phyloP scores from a whole-genome alignment of 2,797 vertebrate species.

The Acrocephalus scirpaceus region DNA sequence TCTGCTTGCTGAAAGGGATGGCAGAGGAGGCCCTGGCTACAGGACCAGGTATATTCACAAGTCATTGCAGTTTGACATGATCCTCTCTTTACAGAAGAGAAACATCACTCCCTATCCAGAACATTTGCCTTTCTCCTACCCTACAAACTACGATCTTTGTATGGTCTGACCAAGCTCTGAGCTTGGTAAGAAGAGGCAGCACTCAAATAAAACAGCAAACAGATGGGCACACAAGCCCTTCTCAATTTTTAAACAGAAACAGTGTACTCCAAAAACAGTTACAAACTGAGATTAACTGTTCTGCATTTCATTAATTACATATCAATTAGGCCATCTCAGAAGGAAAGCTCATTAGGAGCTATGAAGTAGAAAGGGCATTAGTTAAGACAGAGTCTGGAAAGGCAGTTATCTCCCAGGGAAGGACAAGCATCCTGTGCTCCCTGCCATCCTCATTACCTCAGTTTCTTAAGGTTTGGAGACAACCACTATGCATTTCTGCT shows the following conservation, averaged over 20 bases:
- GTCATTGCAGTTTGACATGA: neutral
- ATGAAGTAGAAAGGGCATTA: neutral
- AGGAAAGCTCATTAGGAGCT: neutral
- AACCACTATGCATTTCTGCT: neutral
- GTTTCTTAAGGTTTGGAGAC: neutral
- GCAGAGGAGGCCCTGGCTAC: neutral
- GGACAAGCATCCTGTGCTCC: neutral
- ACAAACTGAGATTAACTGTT: neutral
- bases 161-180: neutral
- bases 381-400: neutral
- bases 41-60: neutral
- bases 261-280: neutral
- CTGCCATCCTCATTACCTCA: neutral
- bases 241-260: neutral
- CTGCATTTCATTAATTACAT: neutral
- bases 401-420: neutral
- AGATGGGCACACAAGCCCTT: neutral
- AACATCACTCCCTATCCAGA: rapidly evolving
- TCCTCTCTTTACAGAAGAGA: neutral
- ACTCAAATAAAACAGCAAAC: neutral
- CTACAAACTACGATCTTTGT: neutral
- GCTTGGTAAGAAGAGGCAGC: neutral
- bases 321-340: neutral
- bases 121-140: neutral
- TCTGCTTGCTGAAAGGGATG: neutral